Conservation (phyloP, 2,113 vertebrate species). For the Lanius collurio region DNA sequence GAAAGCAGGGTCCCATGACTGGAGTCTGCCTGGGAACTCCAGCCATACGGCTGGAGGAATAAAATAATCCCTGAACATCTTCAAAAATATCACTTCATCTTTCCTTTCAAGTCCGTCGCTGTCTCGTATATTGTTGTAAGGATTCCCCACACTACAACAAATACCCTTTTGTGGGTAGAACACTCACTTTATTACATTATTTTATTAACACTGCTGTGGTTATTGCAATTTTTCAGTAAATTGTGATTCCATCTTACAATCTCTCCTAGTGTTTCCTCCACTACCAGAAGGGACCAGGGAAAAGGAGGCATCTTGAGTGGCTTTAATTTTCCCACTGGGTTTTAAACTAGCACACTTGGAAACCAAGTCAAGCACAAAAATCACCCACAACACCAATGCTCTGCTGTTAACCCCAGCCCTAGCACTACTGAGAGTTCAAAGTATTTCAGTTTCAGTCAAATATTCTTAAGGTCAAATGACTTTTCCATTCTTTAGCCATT, state of each 20-base stretch:
- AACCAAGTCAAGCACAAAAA: neutral
- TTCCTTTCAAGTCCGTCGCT: too few relatives aligned
- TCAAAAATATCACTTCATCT: too few relatives aligned
- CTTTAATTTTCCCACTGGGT: neutral
- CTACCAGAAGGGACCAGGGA: neutral
- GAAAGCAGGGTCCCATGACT: too few relatives aligned
- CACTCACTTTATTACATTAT: neutral
- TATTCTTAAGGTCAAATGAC: neutral
- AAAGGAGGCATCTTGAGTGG: neutral
- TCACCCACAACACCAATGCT: neutral
- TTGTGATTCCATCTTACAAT: neutral
- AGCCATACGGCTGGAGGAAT: too few relatives aligned
- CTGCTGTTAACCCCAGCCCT: neutral
- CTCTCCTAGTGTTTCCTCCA: neutral
- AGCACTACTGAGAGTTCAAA: fast-evolving
- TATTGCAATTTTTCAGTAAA: neutral
- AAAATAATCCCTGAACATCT: too few relatives aligned
- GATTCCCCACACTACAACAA: too few relatives aligned
- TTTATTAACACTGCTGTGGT: neutral
- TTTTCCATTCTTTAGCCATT: neutral
- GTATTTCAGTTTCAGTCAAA: neutral
- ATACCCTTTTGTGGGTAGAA: neutral
- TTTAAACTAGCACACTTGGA: neutral
- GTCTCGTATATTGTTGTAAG: too few relatives aligned
- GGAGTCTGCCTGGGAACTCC: too few relatives aligned